These are phyloP conservation scores for Tychaedon coryphoeus DNA, from an alignment of 2,113 vertebrate species.

Conservation along the genomic window DNA sequence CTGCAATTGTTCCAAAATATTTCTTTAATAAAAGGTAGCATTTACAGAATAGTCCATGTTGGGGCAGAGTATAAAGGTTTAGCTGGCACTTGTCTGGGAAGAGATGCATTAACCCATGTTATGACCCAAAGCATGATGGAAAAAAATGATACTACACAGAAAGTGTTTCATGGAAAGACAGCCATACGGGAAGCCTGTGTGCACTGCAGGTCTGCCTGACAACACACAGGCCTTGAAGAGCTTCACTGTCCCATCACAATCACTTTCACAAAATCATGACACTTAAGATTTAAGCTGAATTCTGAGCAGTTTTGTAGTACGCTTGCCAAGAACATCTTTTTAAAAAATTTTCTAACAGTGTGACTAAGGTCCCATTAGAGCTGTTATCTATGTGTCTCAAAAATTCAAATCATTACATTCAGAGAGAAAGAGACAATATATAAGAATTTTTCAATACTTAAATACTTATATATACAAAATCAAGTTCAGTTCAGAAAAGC, in stretches of 20 bases:
- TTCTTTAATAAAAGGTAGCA: constrained; percentile 51
- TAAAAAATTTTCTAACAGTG: not conserved
- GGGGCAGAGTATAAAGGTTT: constrained; percentile 19
- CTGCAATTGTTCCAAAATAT: constrained; percentile 27
- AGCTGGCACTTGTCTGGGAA: constrained; percentile 33
- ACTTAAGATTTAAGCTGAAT: not conserved
- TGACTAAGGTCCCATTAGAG: not conserved
- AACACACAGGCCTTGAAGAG: not conserved
- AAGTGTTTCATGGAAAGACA: not conserved
- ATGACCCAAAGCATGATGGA: not conserved
- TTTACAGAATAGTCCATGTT: not conserved
- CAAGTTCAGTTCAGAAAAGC: not conserved
- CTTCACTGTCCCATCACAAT: not conserved
- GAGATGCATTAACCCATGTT: not conserved
- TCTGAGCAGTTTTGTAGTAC: not conserved
- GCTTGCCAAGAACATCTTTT: not conserved
- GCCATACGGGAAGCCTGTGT: rapidly evolving
- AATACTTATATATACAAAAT: not conserved
- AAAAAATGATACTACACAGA: constrained; percentile 23
- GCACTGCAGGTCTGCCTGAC: not conserved
- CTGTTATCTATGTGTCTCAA: not conserved
- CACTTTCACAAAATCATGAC: not conserved
- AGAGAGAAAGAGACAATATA: not conserved
- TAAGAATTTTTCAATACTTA: not conserved
- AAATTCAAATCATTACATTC: not conserved